Evolutionary conservation across 2,797 vertebrate species (phyloP).

Genomic region (Margarornis squamiger): DNA sequence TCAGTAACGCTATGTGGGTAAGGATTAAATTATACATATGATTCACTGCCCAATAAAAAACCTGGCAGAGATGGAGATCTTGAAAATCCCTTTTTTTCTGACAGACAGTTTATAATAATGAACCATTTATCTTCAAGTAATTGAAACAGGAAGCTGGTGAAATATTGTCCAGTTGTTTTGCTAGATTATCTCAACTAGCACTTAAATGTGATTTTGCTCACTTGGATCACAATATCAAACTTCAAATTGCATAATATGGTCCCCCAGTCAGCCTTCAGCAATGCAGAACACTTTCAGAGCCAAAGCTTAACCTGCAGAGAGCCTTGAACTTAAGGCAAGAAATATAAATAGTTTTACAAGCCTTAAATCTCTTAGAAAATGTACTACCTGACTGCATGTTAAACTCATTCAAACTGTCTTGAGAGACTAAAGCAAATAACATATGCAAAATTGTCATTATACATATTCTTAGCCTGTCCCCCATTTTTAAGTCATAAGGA

Average conservation of each 20-base stretch:
- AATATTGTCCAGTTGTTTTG: background rate
- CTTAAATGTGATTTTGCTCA: background rate
- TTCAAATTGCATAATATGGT: background rate
- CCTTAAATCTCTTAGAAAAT: background rate
- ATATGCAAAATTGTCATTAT: background rate
- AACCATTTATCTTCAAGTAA: conserved; percentile 1
- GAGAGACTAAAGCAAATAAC: background rate
- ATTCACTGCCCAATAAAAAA: conserved; percentile 1
- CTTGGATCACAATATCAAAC: background rate
- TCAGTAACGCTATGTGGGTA: background rate
- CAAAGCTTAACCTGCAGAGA: background rate
- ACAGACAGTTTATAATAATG: background rate
- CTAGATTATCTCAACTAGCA: background rate
- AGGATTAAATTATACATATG: conserved; percentile 16
- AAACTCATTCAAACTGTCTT: background rate
- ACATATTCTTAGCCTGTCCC: background rate
- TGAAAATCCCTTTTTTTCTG: conserved; percentile 21
- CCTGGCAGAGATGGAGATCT: background rate
- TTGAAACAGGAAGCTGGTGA: conserved; percentile 22
- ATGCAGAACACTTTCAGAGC: background rate
- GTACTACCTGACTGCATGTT: background rate
- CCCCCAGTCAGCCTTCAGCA: background rate
- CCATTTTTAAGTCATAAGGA: background rate
- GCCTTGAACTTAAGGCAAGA: background rate
- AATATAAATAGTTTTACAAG: background rate